Evolutionary conservation across 2,797 vertebrate genomes (phyloP), one percentile per base, ranked within the genome.

Genomic region (Pseudochromis fuscus): DNA sequence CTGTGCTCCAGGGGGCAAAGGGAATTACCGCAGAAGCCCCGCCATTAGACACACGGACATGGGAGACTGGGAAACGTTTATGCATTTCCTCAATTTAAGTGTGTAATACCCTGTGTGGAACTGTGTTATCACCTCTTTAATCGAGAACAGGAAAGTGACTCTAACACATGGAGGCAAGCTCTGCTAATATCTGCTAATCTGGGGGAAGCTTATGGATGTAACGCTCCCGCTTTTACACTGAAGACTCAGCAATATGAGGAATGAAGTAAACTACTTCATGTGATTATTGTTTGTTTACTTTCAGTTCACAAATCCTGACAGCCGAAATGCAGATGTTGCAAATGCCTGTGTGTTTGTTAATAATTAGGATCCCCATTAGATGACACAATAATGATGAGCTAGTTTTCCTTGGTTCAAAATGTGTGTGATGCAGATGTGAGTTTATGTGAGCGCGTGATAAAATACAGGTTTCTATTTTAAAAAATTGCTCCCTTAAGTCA

Each of bases 121-220:
- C 58, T 60, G 57, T 58, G 56, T 85, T 91, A 92, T 92, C 89
- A 37, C 33, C 30, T 69, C 60, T 57, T 63, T 58, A 81, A 92
- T 93, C 91, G 83, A 49, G 76, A 87, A 71, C 85, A 91, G 90
- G 81, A 90, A 93, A 87, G 77, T 76, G 75, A 73, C 86, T 76
- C 88, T 82, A 86, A 83, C 79, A 76, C 60, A 73, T 59, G 44
- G 68, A 82, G 44, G 65, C 4, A 50, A 11, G 75, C 53, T 28
- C 77, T 57, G 71, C 74, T 92, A 87, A 90, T 75, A 84, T 68
- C 35, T 52, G 75, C 77, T 79, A 89, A 90, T 92, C 73, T 77
- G 71, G 68, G n/a, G 75, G 70, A 75, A 58, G 62, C 60, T 74
- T 57, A 48, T 28, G 55, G 66, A 74, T 12, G 21, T 31, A 48